Base-by-base conservation (phyloP, 2,888 invertebrate genomes). In the Cremastobaeus sp. region DNA sequence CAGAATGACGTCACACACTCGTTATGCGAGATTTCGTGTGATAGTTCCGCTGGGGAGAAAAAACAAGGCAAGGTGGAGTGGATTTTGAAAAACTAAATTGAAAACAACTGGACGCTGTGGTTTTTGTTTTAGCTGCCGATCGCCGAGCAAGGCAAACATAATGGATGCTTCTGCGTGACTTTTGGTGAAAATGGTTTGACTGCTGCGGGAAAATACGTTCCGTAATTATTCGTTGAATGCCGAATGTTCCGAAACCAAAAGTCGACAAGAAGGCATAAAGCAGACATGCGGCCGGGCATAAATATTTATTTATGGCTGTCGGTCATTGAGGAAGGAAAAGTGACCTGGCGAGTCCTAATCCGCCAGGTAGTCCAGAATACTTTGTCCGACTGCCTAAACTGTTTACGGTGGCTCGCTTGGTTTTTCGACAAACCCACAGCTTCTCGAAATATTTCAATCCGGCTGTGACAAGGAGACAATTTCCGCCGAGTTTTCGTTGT, bases 331-430 rank as follows among this genome's bases (percentile, higher is more conserved):
- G 52, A 43, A 62, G 47, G 62, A 64, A 64, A 62, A 52, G 52
- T 64, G 50, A 64, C 62, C 62, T 64, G 62, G 11, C 48, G 18
- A 37, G 50, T 64, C 52, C 52, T 64, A 52, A 64, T 64, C 62
- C 25, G 39, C 43, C 62, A 64, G 60, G 64, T 52, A 64, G 43
- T 32, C 52, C 28, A 32, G 21, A 52, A 64, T 47, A 60, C 60
- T 60, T 60, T 60, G 59, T 50, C 39, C 64, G 41, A 64, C 15
- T 45, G 21, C 39, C 50, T 41, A 52, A 64, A 50, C 64, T 25
- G 21, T 43, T 52, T 52, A 50, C 62, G 15, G 64, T 64, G 52
- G 64, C 64, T 30, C 55, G 48, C 11, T 64, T 18, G 41, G 41
- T 64, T 64, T 64, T 64, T 60, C 48, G 21, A 59, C 35, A 59